Evolutionary conservation across 2,113 vertebrate species (phyloP), one percentile per base, ranked within the genome.

Genomic region (Trichechus manatus): DNA sequence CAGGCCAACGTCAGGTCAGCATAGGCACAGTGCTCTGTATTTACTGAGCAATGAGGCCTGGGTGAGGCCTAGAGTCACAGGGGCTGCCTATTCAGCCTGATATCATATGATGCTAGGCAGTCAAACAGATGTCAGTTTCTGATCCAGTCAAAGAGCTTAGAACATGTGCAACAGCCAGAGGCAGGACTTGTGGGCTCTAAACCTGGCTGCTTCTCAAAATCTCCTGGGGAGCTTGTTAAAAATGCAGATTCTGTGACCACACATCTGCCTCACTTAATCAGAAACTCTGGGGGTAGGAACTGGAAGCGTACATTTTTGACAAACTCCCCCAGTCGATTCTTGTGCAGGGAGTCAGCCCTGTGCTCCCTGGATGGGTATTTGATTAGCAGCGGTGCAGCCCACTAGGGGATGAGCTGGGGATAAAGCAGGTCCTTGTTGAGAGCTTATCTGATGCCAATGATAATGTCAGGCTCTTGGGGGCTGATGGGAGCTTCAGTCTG

Each of bases 151-250:
- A 15, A 78, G 29, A 3, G 3, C 53, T 53, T 63, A 44, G 79
- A 75, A 14, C 11, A 50, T 13, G 20, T 1, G 1, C 11, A 39
- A 15, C 4, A 9, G 5, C 33, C 5, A 0, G 0, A 14, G 56
- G 42, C 11, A 23, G n/a, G 36, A 84, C 59, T 1, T 11, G 63
- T 29, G 22, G 36, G 0, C 9, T 66, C 68, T 31, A 42, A 63
- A 44, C 9, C 39, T 5, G 25, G 19, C 8, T n/a, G 42, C 39
- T 88, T 75, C 89, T 93, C 36, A 25, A 56, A 64, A 23, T 64
- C 77, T 84, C 63, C 19, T 25, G 29, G 59, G 10, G 47, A 63
- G n/a, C 47, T 78, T 79, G 15, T 64, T 27, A 25, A 44, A 36
- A 33, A 77, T 10, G 20, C 29, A 63, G 75, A 20, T n/a, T 91